Percentiles rank a stretch among this genome's conserved stretches.
These are phyloP conservation scores for Tetraodon nigroviridis DNA, from an alignment of 2,113 vertebrate species.

Conservation along the genomic window DNA sequence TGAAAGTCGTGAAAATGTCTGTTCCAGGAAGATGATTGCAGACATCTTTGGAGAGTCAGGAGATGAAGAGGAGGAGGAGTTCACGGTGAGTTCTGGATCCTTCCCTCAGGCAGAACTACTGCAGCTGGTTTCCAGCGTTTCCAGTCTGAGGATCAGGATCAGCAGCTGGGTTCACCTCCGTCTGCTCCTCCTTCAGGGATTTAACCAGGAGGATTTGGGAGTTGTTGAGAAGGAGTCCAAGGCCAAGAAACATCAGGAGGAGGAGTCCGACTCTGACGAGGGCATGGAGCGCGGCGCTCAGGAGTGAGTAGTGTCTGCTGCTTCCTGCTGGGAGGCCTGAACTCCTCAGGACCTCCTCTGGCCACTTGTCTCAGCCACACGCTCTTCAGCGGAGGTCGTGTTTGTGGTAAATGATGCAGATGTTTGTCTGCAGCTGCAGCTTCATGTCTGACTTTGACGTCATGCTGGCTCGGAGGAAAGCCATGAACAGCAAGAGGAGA, in stretches of 20 bases:
- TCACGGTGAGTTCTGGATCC: conserved; percentile 79
- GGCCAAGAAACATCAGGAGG: conserved; percentile 64
- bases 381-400: no score
- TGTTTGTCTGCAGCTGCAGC: conserved; percentile 72
- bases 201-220: conserved; percentile 97
- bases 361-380: no score
- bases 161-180: not conserved
- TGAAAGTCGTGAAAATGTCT: not conserved
- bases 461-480: conserved; percentile 92
- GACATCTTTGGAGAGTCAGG: conserved; percentile 99
- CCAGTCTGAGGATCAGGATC: no score
- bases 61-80: conserved; percentile 96
- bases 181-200: conserved; percentile 76
- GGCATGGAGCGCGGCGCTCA: conserved; percentile 81
- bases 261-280: conserved; percentile 92
- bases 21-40: conserved; percentile 90
- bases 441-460: conserved; percentile 97
- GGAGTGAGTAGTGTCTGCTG: conserved; percentile 78
- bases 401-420: not conserved
- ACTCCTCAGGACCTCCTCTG: no score
- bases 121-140: no score
- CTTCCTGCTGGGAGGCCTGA: no score
- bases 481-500: conserved; percentile 85
- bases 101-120: no score
- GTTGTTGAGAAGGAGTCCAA: conserved; percentile 77